Evolutionary conservation across 1,140 invertebrate genomes (phyloP), one percentile per base, ranked within the genome.

Genomic region (Pseudomyrmex dendroicus): DNA sequence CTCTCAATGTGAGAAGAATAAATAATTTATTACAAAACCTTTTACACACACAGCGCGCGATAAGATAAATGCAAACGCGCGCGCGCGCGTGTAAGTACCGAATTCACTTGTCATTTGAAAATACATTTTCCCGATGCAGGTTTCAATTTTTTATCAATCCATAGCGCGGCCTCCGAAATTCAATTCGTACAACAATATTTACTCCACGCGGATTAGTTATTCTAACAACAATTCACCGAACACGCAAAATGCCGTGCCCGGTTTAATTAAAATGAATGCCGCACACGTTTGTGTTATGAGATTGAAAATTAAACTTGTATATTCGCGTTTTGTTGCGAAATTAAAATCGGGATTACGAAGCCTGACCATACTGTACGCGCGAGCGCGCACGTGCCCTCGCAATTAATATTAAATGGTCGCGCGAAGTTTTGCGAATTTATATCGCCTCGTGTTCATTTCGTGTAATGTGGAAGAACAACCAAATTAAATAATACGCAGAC

Each of bases 271-370:
- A 59, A 78, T 25, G 48, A 22, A 70, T 78, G 20, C 15, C 57
- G 15, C 12, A 46, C 63, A 20, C 44, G 44, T 74, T 17, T n/a
- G 12, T 0, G 20, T 61, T 5, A 12, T 15, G 35, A 25, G 15
- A 70, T 70, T 70, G 13, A 46, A 70, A 78, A 78, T 68, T 78
- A 68, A 77, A 67, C 68, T 67, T 59, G 64, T 48, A 57, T 22
- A 57, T 56, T 68, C 54, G 15, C 46, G 3, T 20, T 35, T 44
- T 64, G 50, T 35, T 8, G 35, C 4, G 63, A n/a, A 48, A 68
- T 57, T 46, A 78, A 78, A 59, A 78, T 57, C 35, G 50, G 8
- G 17, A 78, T 68, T 68, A 52, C 5, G 35, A 57, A 57, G 46
- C 52, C 12, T n/a, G 12, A 10, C 15, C 13, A 64, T 50, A 50